A percentile compares a stretch with the other conserved stretches of the same genome.
These are phyloP conservation scores for Machimus rusticus DNA, from an alignment of 2,888 invertebrate genomes.

Conservation along the genomic window DNA sequence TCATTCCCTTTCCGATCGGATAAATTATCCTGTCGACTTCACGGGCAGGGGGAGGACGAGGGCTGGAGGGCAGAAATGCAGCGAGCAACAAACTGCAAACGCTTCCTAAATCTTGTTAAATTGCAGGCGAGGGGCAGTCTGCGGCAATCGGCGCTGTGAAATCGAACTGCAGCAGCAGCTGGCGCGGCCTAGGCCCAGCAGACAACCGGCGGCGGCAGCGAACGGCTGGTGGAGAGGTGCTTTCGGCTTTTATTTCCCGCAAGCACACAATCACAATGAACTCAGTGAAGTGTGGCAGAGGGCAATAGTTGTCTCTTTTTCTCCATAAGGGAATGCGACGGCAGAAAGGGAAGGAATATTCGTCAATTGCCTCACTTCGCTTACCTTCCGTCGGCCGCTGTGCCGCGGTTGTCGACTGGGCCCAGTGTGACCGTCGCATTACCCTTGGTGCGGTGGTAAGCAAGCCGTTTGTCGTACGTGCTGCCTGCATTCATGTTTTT, in stretches of 20 bases:
- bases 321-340: rapidly evolving
- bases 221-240: not conserved
- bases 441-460: not conserved
- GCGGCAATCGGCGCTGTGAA: not conserved
- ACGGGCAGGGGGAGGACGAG: not conserved
- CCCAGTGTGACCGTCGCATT: not conserved
- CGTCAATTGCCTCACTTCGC: not conserved
- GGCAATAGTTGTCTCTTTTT: not conserved
- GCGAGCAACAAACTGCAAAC: not conserved
- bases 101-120: not conserved
- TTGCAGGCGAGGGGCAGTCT: not conserved
- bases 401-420: not conserved
- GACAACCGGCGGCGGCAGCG: not conserved
- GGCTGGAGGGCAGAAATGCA: not conserved
- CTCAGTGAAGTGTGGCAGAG: not conserved
- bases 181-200: not conserved
- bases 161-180: not conserved
- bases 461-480: not conserved
- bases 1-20: not conserved
- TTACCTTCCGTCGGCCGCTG: not conserved
- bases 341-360: not conserved
- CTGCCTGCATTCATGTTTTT: not conserved
- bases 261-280: not conserved
- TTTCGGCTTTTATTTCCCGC: not conserved
- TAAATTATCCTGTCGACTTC: not conserved